Evolutionary conservation across 1,140 invertebrate species (phyloP), one percentile per base, ranked within the genome.

Genomic region (Drosophila malerkotliana): DNA sequence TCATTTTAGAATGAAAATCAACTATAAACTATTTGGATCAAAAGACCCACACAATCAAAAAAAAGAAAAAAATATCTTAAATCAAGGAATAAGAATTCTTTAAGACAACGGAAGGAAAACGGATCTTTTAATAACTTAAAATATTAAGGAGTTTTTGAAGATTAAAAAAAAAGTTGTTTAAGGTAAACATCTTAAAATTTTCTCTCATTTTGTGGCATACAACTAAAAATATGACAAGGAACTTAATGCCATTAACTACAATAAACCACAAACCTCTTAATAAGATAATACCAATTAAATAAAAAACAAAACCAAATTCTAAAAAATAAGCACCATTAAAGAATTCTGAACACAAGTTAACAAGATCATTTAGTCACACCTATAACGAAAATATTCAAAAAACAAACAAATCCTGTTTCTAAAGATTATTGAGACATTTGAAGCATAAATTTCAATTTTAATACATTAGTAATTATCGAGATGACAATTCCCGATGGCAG

Each of bases 381-480:
- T 45, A 1, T 0, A 45, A 45, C 1, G 18, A 45, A 8, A 45
- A 45, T 45, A 15, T 21, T 21, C 3, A 45, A 45, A 18, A 18
- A 14, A 10, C 4, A 9, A 45, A 45, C 7, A 14, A 15, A 15
- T 12, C 41, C 7, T 14, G 28, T 6, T 34, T 34, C 2, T 3
- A 34, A 37, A 37, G 34, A 37, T 37, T 37, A 37, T 44, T 44
- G 10, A 41, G 39, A 41, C 39, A 45, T 45, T 45, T 8, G 41
- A 4, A 18, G 15, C 7, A 15, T 18, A 9, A 18, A 18, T 15
- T 47, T 9, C 2, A 47, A 47, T 47, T 47, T 24, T 7, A 18
- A 45, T 18, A 45, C 44, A 21, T 21, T 47, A 9, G 44, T 21
- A 47, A 47, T 47, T 24, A 21, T 47, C 18, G 4, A 21, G 9